These are phyloP conservation scores for Apistogramma diplotaenia DNA, from an alignment of 2,113 vertebrate genomes.

Conservation along the genomic window DNA sequence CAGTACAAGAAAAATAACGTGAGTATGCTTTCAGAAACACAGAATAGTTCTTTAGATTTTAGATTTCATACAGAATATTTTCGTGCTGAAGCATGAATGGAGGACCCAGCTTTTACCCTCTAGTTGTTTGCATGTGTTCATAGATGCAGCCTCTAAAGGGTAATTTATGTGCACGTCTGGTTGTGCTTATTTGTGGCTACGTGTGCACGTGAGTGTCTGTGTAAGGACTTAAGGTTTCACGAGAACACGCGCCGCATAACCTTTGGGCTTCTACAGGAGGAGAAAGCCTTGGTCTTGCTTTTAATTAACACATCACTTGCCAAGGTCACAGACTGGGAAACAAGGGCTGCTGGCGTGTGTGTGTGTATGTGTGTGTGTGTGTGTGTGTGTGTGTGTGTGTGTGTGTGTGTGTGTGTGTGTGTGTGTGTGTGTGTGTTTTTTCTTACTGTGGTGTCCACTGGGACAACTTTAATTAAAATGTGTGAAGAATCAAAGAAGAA, in stretches of 20 bases:
- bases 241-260: slow-evolving; percentile 27
- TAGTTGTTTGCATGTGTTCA: background rate
- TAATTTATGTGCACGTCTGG: background rate
- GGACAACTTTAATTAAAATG: slow-evolving; percentile 68
- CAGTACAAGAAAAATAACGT: background rate
- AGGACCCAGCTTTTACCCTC: background rate
- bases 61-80: background rate
- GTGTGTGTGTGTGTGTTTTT: slow-evolving; percentile 10
- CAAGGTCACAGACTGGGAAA: slow-evolving; percentile 52
- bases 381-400: background rate
- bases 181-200: background rate
- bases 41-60: background rate
- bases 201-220: background rate
- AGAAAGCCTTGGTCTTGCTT: slow-evolving; percentile 44
- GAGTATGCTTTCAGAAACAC: background rate
- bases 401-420: slow-evolving; percentile 11
- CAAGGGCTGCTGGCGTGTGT: background rate
- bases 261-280: slow-evolving; percentile 29
- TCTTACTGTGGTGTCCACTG: slow-evolving; percentile 16
- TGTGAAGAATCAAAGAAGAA: slow-evolving; percentile 46
- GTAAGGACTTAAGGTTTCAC: background rate
- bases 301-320: slow-evolving; percentile 63
- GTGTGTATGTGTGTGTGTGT: background rate
- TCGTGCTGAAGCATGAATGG: background rate
- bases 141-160: background rate